Percentiles rank a stretch among this genome's conserved stretches.
Evolutionary conservation across 2,888 invertebrate species (phyloP).

Genomic region (Drosophila mayaguana): DNA sequence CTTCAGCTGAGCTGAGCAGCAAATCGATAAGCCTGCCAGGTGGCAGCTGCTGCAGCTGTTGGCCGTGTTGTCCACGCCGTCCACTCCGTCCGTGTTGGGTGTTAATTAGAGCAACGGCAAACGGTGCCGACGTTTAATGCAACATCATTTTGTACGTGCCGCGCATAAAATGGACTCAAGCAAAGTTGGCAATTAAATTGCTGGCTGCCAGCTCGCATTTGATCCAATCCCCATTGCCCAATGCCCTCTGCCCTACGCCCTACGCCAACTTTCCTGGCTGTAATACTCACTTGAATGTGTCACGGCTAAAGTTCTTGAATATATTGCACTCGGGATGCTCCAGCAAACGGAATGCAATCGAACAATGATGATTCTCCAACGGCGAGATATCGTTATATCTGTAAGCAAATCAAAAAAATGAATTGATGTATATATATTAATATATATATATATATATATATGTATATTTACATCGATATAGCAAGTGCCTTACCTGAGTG

Average conservation of each 20-base stretch:
- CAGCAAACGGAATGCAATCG: conserved; percentile 92
- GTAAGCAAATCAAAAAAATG: background rate
- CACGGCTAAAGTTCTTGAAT: conserved; percentile 88
- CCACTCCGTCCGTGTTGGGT: conserved; percentile 44
- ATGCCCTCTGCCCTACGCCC: background rate
- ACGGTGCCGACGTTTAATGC: conserved; percentile 63
- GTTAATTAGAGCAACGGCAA: conserved; percentile 67
- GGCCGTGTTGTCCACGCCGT: background rate
- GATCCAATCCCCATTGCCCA: background rate
- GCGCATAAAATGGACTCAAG: conserved; percentile 65
- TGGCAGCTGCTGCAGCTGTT: conserved; percentile 11
- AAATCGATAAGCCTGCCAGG: conserved; percentile 57
- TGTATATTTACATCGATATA: background rate
- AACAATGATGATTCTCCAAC: conserved; percentile 94
- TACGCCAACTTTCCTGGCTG: background rate
- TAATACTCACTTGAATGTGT: conserved; percentile 87
- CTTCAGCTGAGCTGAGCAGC: conserved; percentile 32
- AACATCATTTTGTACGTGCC: conserved; percentile 72
- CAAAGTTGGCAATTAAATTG: conserved; percentile 67
- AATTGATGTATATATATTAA: background rate
- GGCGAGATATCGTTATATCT: conserved; percentile 94
- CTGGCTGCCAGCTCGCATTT: conserved; percentile 20
- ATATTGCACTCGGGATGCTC: conserved; percentile 93
- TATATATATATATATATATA: background rate
- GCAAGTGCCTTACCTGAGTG: conserved; percentile 86